Percentiles rank a stretch among this genome's conserved stretches.
Conservation (phyloP, 2,888 invertebrate species). For the Schizaphis graminum region DNA sequence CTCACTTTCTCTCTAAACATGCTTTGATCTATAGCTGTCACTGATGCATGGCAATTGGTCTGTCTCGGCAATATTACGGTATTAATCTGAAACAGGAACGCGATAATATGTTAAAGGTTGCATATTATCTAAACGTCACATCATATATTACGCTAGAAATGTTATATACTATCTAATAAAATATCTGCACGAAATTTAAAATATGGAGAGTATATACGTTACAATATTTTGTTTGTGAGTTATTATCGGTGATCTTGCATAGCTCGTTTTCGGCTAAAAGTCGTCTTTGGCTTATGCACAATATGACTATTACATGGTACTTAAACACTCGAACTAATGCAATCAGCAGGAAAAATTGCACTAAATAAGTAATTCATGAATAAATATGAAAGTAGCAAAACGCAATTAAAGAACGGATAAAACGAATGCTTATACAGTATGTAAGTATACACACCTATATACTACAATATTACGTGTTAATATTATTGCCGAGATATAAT, state of each 20-base stretch:
- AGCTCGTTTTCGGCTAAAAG: not conserved
- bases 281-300: not conserved
- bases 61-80: not conserved
- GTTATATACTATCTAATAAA: not conserved
- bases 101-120: not conserved
- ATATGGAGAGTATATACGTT: not conserved
- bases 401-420: not conserved
- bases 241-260: not conserved
- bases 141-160: not conserved
- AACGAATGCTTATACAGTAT: not conserved
- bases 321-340: not conserved
- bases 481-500: not conserved
- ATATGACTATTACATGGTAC: not conserved
- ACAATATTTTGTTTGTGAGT: not conserved
- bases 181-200: not conserved
- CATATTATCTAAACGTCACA: not conserved
- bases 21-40: not conserved
- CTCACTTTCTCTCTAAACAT: not conserved
- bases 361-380: not conserved
- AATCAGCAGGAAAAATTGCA: not conserved
- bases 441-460: too few relatives aligned
- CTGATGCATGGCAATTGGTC: not conserved
- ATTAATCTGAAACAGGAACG: not conserved
- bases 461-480: not conserved
- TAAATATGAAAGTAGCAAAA: not conserved